Conservation (phyloP, 2,797 vertebrate species). For the Sarcoramphus papa region DNA sequence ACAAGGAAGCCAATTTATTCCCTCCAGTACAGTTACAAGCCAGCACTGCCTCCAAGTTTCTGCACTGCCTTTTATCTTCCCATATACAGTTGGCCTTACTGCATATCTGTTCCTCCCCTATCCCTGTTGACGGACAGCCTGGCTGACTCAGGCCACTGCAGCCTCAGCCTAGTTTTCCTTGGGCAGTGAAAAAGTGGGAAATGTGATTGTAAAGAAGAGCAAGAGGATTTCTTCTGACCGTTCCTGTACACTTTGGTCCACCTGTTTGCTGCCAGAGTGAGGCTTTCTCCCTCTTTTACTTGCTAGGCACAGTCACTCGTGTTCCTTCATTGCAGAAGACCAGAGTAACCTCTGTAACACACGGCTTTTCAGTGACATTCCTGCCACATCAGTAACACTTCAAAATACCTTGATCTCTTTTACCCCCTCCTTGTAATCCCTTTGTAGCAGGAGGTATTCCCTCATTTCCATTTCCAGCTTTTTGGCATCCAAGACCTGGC, state of each 20-base stretch:
- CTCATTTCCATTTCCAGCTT: neutral
- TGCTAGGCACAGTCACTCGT: neutral
- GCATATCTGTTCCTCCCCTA: neutral
- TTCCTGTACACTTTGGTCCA: neutral
- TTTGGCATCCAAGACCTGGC: neutral
- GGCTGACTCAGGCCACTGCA: neutral
- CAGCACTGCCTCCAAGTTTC: neutral
- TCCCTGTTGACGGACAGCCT: neutral
- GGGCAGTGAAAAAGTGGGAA: neutral
- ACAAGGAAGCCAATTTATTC: neutral
- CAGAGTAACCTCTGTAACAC: neutral
- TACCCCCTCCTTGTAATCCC: neutral
- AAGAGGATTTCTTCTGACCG: neutral
- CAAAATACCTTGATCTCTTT: neutral
- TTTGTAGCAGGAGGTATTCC: neutral
- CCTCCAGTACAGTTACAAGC: neutral
- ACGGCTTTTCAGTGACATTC: neutral
- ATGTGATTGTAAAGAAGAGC: neutral
- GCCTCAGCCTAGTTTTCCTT: neutral
- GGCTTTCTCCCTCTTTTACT: neutral
- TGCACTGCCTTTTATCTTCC: neutral
- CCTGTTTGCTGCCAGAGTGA: neutral
- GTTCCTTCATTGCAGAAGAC: neutral
- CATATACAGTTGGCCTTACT: neutral
- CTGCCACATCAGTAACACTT: neutral